Evolutionary conservation across 2,797 vertebrate genomes (phyloP).

Genomic region (Anguilla obscura): DNA sequence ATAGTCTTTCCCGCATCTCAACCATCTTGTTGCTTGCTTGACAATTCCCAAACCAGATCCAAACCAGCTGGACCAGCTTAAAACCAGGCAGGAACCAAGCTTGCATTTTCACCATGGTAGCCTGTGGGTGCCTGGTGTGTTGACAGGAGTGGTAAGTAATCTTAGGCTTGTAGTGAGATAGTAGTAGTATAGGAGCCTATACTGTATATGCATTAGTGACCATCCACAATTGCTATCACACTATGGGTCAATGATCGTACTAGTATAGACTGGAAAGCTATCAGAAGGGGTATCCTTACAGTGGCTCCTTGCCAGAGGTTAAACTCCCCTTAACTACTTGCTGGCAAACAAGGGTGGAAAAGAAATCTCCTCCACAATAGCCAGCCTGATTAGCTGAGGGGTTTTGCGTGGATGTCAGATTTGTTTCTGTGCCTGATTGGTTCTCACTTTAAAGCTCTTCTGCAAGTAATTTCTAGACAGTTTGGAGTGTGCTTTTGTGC

Average conservation of each 20-base stretch:
- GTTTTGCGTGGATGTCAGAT: conserved; percentile 50
- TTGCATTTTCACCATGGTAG: background rate
- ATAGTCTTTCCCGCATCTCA: no score
- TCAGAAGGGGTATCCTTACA: background rate
- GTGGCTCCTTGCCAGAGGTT: background rate
- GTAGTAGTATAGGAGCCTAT: background rate
- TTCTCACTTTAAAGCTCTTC: conserved; percentile 53
- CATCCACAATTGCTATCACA: no score
- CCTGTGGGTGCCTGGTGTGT: background rate
- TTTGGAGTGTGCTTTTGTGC: conserved; percentile 52
- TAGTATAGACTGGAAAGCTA: background rate
- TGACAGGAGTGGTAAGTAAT: background rate
- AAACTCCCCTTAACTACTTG: background rate
- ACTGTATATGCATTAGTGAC: background rate
- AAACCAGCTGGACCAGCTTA: no score
- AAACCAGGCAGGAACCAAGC: no score
- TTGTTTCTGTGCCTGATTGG: conserved; percentile 44
- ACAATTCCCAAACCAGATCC: no score
- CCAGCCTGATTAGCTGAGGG: conserved; percentile 39
- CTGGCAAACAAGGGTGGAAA: conserved; percentile 14
- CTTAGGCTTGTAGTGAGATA: no score
- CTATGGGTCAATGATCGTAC: background rate
- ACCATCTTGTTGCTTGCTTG: no score
- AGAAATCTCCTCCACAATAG: conserved; percentile 26
- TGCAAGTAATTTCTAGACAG: conserved; percentile 53